Percentiles rank a stretch among this genome's conserved stretches.
Evolutionary conservation across 1,140 invertebrate species (phyloP).

Genomic region (Hermetia illucens): DNA sequence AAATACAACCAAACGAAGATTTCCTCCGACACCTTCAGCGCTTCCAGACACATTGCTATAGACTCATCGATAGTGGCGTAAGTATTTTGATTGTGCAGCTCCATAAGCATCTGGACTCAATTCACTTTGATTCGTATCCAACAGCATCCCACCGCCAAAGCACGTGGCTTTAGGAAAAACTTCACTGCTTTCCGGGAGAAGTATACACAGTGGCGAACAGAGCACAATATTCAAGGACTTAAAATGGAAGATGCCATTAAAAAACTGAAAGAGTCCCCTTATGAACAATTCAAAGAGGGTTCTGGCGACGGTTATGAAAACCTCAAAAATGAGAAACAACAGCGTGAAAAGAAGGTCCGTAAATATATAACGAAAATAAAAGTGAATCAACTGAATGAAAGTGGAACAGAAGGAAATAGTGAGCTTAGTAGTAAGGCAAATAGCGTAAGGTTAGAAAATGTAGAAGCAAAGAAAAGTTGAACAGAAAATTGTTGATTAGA

Average conservation of each 20-base stretch:
- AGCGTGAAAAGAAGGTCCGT: conserved; percentile 19
- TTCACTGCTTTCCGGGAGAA: conserved; percentile 35
- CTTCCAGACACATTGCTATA: conserved; percentile 33
- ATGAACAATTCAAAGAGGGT: conserved; percentile 36
- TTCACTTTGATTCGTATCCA: conserved; percentile 4
- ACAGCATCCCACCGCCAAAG: conserved; percentile 22
- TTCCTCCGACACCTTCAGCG: conserved; percentile 40
- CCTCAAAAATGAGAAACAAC: conserved; percentile 14
- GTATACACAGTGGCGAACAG: conserved; percentile 36
- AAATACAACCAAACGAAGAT: conserved; percentile 40
- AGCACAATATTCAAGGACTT: conserved; percentile 32
- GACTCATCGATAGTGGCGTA: conserved; percentile 34
- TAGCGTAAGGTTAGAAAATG: too few species aligned
- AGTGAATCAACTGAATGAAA: background rate
- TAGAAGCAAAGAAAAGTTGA: too few species aligned
- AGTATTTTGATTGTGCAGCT: conserved; percentile 9
- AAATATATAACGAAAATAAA: conserved; percentile 24
- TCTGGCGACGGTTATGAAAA: conserved; percentile 18
- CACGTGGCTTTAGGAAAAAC: conserved; percentile 21
- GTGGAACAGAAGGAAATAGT: background rate
- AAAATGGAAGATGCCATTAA: conserved; percentile 32
- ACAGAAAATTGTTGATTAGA: too few species aligned
- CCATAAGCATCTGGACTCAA: conserved; percentile 1
- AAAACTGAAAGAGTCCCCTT: conserved; percentile 35
- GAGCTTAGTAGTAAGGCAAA: background rate